Conservation (phyloP, 2,113 vertebrate species). For the Erpornis zantholeuca region DNA sequence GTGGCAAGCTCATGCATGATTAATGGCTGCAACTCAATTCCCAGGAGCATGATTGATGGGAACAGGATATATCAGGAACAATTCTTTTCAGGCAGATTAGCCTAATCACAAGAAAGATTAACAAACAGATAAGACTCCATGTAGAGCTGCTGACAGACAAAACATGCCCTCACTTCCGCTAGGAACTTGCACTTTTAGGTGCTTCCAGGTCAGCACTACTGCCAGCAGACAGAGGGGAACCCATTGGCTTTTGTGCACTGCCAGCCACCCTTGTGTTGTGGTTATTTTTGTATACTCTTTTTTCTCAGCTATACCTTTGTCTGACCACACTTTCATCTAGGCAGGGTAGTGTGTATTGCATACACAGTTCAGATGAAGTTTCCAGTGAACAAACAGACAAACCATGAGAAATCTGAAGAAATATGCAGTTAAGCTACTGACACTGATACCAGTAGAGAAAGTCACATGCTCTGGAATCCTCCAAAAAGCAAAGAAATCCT, state of each 20-base stretch:
- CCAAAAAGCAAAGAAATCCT: neutral
- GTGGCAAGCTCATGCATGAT: neutral
- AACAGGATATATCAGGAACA: neutral
- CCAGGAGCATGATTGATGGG: neutral
- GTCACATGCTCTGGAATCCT: neutral
- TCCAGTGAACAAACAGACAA: neutral
- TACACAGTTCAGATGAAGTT: neutral
- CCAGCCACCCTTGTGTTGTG: neutral
- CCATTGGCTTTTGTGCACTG: neutral
- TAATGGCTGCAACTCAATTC: neutral
- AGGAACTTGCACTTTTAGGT: neutral
- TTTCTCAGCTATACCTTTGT: neutral
- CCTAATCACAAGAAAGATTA: neutral
- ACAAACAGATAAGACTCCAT: neutral
- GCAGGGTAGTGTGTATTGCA: neutral
- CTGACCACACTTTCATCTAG: neutral
- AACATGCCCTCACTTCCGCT: neutral
- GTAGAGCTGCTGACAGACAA: neutral
- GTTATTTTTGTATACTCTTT: neutral
- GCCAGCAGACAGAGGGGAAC: neutral
- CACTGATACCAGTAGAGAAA: neutral
- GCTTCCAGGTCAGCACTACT: too few relatives aligned
- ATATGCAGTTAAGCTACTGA: neutral
- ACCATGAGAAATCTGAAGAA: neutral
- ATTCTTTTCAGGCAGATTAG: neutral